These are phyloP conservation scores for Caerostris extrusa DNA, from an alignment of 1,140 invertebrate genomes.

Conservation along the genomic window DNA sequence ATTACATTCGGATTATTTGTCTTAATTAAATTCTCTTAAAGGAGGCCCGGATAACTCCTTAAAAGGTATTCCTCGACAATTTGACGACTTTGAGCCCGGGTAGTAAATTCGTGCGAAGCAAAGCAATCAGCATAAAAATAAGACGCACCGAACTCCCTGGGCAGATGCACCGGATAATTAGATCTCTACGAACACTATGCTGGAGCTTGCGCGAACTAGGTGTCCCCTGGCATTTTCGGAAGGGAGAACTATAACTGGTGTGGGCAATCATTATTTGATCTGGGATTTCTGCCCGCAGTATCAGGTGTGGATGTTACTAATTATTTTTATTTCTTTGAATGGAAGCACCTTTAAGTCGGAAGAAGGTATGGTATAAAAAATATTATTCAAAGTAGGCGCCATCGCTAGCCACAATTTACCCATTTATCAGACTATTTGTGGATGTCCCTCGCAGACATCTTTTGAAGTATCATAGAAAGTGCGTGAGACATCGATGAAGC, in stretches of 20 bases:
- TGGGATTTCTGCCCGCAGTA: neutral
- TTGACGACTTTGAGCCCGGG: neutral
- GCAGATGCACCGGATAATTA: neutral
- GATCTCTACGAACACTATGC: neutral
- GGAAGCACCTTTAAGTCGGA: no score
- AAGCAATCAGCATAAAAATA: constrained; percentile 19
- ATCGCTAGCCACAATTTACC: no score
- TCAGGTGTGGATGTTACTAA: neutral
- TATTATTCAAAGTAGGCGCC: no score
- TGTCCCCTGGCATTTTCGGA: neutral
- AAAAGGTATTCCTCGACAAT: neutral
- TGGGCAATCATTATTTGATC: neutral
- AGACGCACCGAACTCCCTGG: neutral
- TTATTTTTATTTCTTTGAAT: no score
- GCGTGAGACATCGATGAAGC: no score
- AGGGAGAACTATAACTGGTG: neutral
- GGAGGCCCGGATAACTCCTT: neutral
- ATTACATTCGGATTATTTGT: constrained; percentile 42
- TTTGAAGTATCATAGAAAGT: no score
- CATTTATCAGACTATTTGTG: no score
- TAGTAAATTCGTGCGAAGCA: constrained; percentile 24
- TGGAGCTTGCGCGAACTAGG: neutral
- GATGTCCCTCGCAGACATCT: no score
- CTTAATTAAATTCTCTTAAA: constrained; percentile 13
- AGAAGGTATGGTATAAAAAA: no score